A percentile compares a stretch with the other conserved stretches of the same genome.
phyloP scores from a whole-genome alignment of 2,888 invertebrate species.

The Catocala fraxini region DNA sequence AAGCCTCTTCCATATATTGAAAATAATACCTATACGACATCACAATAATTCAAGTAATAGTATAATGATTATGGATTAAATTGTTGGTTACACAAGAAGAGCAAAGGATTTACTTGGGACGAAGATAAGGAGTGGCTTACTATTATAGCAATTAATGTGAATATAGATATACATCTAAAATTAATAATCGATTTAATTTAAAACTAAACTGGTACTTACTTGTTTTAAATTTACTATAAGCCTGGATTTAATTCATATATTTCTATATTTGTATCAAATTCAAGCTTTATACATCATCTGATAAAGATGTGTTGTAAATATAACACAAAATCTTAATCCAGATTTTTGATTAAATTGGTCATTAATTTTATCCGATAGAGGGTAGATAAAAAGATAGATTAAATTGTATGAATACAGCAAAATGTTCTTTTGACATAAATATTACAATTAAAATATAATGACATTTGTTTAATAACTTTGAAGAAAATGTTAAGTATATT shows the following conservation, averaged over 20 bases:
- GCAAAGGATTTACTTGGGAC: conserved; percentile 33
- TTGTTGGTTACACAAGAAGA: conserved; percentile 37
- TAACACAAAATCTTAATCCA: too few relatives aligned
- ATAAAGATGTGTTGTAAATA: too few relatives aligned
- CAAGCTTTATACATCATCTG: too few relatives aligned
- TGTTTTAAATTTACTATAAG: too few relatives aligned
- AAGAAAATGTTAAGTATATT: too few relatives aligned
- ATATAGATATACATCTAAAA: neutral
- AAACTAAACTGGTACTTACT: too few relatives aligned
- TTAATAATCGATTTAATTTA: too few relatives aligned
- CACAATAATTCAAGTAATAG: conserved; percentile 42
- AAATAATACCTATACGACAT: conserved; percentile 54
- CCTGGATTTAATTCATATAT: neutral
- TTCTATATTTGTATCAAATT: too few relatives aligned
- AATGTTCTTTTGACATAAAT: neutral
- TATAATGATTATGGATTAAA: conserved; percentile 36
- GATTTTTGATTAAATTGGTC: too few relatives aligned
- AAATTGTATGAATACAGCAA: conserved; percentile 11
- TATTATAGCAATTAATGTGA: conserved; percentile 8
- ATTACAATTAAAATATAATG: conserved; percentile 15
- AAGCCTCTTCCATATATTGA: conserved; percentile 61
- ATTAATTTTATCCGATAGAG: too few relatives aligned
- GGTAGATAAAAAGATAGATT: conserved; percentile 13
- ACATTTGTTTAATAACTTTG: neutral
- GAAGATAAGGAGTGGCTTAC: conserved; percentile 38